Base-by-base conservation (phyloP, 2,113 vertebrate genomes). In the Athene noctua region DNA sequence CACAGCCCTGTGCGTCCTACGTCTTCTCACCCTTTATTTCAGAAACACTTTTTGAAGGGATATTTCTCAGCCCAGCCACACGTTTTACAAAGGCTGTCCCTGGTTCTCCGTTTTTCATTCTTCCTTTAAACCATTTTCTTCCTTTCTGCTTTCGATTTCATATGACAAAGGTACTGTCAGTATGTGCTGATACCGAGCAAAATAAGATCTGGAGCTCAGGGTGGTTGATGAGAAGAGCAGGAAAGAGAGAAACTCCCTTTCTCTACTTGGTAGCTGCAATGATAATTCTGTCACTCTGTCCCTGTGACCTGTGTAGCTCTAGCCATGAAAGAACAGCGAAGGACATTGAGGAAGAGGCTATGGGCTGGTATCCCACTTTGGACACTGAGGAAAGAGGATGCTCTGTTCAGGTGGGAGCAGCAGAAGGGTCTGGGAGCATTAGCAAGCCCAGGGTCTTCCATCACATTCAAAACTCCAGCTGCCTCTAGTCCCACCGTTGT, bases 1-100 rank as follows among this genome's bases (percentile, higher is more conserved):
- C 1, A 0, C 65, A n/a, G 62, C 57, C 21, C 30, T 15, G 26
- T 4, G 20, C 1, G 0, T 13, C 7, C 38, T 8, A 10, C 1
- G 0, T 14, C n/a, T 77, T 36, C 63, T 66, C 10, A 0, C 20
- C 40, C 22, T 13, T 30, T 42, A 26, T 51, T 65, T 67, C 75
- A 77, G 70, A 46, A 85, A 93, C 27, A 15, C 6, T 73, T 70
- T 57, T 19, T 15, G 32, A 66, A 65, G 49, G 19, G 11, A 5
- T 22, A 30, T 61, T 65, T 72, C 71, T 70, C 58, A 93, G 40
- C 25, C 14, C 34, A 62, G 5, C 27, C 27, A 9, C 16, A 29
- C 4, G 2, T 71, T 80, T 88, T 36, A 40, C 4, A 25, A 0
- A 36, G 21, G 5, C 18, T 57, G 18, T 22, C 15, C 8, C 10